phyloP scores from a whole-genome alignment of 2,113 vertebrate species.

The Dasypus novemcinctus region DNA sequence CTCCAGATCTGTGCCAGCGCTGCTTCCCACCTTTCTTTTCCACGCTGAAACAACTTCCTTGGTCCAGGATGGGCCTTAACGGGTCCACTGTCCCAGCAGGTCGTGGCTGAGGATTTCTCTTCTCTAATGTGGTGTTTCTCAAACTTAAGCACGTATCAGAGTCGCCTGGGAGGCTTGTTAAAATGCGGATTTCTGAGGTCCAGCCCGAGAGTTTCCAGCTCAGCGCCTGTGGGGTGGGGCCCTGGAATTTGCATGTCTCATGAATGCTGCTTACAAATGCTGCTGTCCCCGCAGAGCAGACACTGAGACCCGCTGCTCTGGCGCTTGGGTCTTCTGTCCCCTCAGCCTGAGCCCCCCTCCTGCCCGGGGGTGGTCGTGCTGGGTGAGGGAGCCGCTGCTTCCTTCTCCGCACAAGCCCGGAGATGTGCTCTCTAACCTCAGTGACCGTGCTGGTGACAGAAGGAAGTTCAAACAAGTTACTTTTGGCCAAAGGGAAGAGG shows the following conservation, averaged over 20 bases:
- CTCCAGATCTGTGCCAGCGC: not conserved
- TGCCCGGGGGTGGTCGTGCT: too few species aligned
- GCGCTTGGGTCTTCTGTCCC: not conserved
- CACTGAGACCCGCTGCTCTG: not conserved
- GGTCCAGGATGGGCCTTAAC: rapidly evolving
- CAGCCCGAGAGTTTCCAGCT: not conserved
- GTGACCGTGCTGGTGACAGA: not conserved
- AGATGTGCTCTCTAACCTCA: not conserved
- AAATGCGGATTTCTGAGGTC: not conserved
- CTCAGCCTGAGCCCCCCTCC: not conserved
- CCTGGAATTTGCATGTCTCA: not conserved
- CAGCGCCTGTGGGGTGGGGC: not conserved
- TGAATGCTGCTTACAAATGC: rapidly evolving
- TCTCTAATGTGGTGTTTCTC: not conserved
- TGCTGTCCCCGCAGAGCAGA: not conserved
- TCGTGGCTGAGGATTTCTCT: not conserved
- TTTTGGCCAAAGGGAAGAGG: constrained; percentile 35
- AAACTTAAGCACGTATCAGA: rapidly evolving
- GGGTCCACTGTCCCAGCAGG: rapidly evolving
- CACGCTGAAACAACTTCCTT: not conserved
- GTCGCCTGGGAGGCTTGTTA: not conserved
- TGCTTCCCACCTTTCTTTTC: not conserved
- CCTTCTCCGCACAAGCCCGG: not conserved
- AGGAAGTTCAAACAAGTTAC: not conserved
- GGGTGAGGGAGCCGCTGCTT: not conserved